Evolutionary conservation across 2,113 vertebrate species (phyloP).

Genomic region (Perca flavescens): DNA sequence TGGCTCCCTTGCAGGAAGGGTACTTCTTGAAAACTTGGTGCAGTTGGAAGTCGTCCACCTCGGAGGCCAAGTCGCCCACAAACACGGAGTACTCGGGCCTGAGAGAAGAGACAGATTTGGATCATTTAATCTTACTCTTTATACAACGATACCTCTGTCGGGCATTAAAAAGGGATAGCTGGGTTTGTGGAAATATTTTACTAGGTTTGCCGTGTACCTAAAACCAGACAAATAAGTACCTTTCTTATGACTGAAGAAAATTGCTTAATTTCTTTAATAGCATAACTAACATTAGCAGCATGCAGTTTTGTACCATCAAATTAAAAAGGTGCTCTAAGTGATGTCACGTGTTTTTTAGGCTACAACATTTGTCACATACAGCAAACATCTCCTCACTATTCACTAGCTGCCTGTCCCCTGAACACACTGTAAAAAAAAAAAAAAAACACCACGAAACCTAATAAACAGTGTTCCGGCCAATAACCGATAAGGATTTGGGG

Average conservation of each 20-base stretch:
- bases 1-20: slow-evolving; percentile 91
- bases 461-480: no score
- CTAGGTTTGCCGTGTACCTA: neutral
- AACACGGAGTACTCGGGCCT: slow-evolving; percentile 93
- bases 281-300: neutral
- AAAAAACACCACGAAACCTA: no score
- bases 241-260: neutral
- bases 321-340: neutral
- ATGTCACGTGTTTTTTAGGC: no score
- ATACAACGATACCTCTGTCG: neutral
- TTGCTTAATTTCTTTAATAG: neutral
- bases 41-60: slow-evolving; percentile 92
- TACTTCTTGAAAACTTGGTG: slow-evolving; percentile 94
- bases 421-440: no score
- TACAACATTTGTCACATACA: no score
- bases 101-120: neutral
- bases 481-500: no score
- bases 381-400: no score
- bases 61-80: slow-evolving; percentile 92
- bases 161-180: neutral
- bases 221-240: neutral
- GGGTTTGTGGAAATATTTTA: neutral
- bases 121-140: neutral
- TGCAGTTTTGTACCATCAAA: neutral
- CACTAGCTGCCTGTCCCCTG: no score